Evolutionary conservation across 2,113 vertebrate species (phyloP).

Genomic region (Onychostruthus taczanowskii): DNA sequence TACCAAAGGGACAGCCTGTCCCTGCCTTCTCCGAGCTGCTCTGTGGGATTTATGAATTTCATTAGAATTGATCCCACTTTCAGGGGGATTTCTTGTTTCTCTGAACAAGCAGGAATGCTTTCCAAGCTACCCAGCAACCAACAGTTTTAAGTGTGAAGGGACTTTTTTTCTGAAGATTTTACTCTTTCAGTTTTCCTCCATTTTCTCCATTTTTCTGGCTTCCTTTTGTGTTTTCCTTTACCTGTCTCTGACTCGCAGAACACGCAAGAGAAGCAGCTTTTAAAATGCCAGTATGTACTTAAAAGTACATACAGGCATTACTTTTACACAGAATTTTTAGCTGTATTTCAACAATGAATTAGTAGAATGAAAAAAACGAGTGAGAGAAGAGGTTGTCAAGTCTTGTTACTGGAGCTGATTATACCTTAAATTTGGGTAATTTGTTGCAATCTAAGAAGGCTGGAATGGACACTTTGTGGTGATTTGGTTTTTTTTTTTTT

Average conservation of each 20-base stretch:
- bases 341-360: not conserved
- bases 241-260: not conserved
- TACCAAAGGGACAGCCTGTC: not conserved
- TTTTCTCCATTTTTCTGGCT: not conserved
- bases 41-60: not conserved
- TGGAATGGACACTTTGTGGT: not conserved
- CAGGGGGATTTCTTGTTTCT: not conserved
- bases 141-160: not conserved
- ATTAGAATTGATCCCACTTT: not conserved
- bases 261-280: not conserved
- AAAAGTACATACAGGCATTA: not conserved
- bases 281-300: not conserved
- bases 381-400: not conserved
- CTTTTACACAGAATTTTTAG: not conserved
- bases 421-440: not conserved
- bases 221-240: not conserved
- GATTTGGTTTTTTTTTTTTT: not conserved
- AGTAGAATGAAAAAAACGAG: not conserved
- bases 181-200: not conserved
- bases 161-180: not conserved
- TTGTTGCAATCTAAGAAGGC: not conserved
- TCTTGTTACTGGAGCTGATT: not conserved
- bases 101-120: not conserved
- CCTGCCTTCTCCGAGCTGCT: not conserved
- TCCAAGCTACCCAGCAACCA: not conserved